Evolutionary conservation across 2,888 invertebrate species (phyloP), one percentile per base, ranked within the genome.

Genomic region (Ganaspis brasiliensis): DNA sequence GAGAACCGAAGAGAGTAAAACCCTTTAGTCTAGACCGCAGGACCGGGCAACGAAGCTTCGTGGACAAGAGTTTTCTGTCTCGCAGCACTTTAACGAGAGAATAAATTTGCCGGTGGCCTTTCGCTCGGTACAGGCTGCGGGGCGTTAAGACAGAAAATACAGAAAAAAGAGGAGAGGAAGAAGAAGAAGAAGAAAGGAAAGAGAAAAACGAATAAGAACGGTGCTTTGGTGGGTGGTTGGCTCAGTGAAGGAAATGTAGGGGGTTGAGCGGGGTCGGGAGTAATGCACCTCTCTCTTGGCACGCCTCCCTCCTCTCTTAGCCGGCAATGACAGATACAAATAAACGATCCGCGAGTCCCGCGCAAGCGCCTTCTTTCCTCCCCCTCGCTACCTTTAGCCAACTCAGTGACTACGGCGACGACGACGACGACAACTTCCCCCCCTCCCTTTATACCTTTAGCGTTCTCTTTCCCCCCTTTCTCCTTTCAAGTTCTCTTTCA

Each of bases 291-390:
- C 67, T 67, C 67, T 45, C 67, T 37, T 10, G 67, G 67, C 67
- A 45, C 67, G 67, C 67, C 67, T 67, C 24, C 45, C 45, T 45
- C 63, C 40, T 63, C 67, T 67, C 45, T 45, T 45, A 85, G 84
- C 85, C 86, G 85, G 89, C 90, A 91, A 90, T 91, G 91, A 90
- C 91, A 90, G 90, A 91, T 91, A 90, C 90, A 91, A 91, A 91
- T 91, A 91, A 91, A 91, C 89, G 91, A 91, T 89, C 87, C 85
- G 76, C 82, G 83, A 84, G 86, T 85, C 84, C 79, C 78, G 90
- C 90, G 91, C 91, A 90, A 86, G 90, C 91, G 91, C 90, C 81
- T 82, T 82, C 61, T 70, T 77, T 63, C 73, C 72, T 56, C 57
- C 70, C 74, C 70, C 70, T 74, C 72, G 72, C 79, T 76, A 79